Base-by-base conservation (phyloP, 2,888 invertebrate genomes). In the Octodonta nipae region DNA sequence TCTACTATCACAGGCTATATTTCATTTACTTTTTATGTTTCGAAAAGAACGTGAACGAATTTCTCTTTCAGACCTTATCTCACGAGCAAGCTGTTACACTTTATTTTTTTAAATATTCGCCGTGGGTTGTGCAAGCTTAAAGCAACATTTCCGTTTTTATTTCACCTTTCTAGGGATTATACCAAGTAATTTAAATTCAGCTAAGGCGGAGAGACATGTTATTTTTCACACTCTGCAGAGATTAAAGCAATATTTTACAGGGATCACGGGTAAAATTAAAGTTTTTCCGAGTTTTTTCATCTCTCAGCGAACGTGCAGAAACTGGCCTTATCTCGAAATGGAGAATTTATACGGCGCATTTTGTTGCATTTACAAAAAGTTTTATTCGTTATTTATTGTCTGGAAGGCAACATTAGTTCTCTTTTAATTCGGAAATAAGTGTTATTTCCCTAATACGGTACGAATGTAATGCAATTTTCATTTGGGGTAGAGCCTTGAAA, bases 171-270 rank as follows among this genome's bases (percentile, higher is more conserved):
- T n/a, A n/a, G n/a, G n/a, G n/a, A n/a, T n/a, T n/a, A n/a, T n/a
- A n/a, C n/a, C n/a, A 51, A 57, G 59, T 57, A 60, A 60, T 61
- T 61, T 60, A 58, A 60, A 60, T 60, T 56, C 58, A 58, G 56
- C 58, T 60, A 60, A 60, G 60, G 59, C 57, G 57, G 55, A 51
- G 54, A 54, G 56, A 53, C 56, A 56, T 58, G 42, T 42, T 42
- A 42, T 42, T 42, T 42, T 42, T 38, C 42, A 38, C 40, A 38
- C 38, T 59, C 55, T 46, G 46, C 56, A 48, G 56, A 61, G 61
- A 61, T 61, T 61, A 61, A 61, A 61, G 60, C 58, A 57, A 61
- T 61, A 61, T 61, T 61, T 61, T 56, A 61, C 57, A 46, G 45
- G 48, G 26, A 13, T 45, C 40, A 42, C 45, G 45, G 43, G 46